Evolutionary conservation across 2,113 vertebrate species (phyloP), one percentile per base, ranked within the genome.

Genomic region (Elgaria multicarinata): DNA sequence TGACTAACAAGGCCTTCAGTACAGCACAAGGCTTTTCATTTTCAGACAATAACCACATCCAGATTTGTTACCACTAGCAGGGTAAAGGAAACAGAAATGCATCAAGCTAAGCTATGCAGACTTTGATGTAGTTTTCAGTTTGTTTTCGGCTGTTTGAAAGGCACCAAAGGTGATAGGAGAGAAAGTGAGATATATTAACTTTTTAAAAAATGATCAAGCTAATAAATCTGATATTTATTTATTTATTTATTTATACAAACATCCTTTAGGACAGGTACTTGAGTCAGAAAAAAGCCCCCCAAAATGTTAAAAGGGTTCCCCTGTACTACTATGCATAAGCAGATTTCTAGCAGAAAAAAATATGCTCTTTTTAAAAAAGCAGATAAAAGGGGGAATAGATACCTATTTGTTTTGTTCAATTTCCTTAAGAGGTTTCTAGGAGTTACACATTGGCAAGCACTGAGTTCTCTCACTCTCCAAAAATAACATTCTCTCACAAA

Each of bases 401-500:
- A 22, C 22, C 13, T 44, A 64, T 8, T 39, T 58, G 31, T 39
- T 36, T 86, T 62, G 8, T 4, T 58, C 72, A 6, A 13, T 77
- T 86, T n/a, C 33, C 86, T 9, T 53, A 13, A 69, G 62, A 64
- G 6, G 10, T 53, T 71, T 44, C 44, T 53, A 36, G 6, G 14
- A 55, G 1, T 42, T 42, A 53, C 64, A 67, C 26, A 55, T 8
- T 42, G 50, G 22, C 55, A 77, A 16, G 31, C 28, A 39, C 33
- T 33, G 58, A 58, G 55, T 24, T 78, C 58, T 24, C 20, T 72
- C 91, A 83, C 39, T 24, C 67, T 89, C 92, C 93, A 93, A 94
- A 94, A 94, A 91, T 86, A 92, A 75, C 8, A 24, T 24, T 69
- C 72, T 75, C 87, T n/a, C 58, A 46, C 20, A 93, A 91, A 92